Evolutionary conservation across 35 echinoderm and acorn worm species (phyloP), one percentile per base, ranked within the genome.

Genomic region (Antedon bifida): DNA sequence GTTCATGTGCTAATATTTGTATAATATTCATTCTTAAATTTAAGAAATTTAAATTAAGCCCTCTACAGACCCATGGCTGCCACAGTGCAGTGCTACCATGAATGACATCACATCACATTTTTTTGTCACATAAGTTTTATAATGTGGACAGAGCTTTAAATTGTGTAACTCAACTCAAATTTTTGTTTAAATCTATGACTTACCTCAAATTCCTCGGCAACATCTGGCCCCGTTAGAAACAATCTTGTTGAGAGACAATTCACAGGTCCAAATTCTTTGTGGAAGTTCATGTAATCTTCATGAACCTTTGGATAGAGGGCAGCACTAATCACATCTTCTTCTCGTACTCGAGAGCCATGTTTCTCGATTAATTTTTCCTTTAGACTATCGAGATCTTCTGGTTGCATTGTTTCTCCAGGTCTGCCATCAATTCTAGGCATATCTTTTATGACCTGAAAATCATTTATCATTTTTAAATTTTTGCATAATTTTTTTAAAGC

Each of bases 251-350:
- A 81, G 14, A 99, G 35, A 9, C 76, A 80, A 51, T 92, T 56
- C 0, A 99, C 95, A 7, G 95, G 95, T 31, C 95, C 95, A 78
- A 83, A 99, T 16, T 78, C 85, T 32, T 88, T 87, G 34, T 83
- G 82, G 79, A 99, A 99, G 38, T 92, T 82, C 23, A 79, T 78
- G 82, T 88, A 99, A 64, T 99, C 95, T 36, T 99, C 91, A 85
- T 90, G 90, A 77, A 99, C 95, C 73, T 92, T 99, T 9, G 95
- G 95, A 74, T 99, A 99, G 38, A 99, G 90, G 29, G 95, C 95
- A 28, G 90, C 89, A 81, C 90, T 99, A 13, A 99, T 82, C 21
- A 99, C 88, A 34, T 99, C 90, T 5, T 76, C 81, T 30, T 92
- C 90, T 36, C 82, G 83, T 75, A 99, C 51, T 14, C 46, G 14